These are phyloP conservation scores for Druceiella hillmani DNA, from an alignment of 2,888 invertebrate genomes.

Conservation along the genomic window DNA sequence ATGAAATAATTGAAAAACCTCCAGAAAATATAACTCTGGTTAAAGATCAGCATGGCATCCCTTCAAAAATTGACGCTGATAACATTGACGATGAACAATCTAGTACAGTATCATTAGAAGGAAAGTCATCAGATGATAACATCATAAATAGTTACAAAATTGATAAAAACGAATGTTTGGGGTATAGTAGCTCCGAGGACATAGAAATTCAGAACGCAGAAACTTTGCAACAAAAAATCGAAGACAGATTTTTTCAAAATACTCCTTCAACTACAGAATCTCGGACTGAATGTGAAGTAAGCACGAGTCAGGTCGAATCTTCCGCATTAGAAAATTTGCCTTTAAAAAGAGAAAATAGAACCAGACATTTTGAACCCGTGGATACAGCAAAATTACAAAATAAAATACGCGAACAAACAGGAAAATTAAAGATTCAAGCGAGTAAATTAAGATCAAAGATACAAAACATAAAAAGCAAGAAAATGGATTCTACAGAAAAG, in stretches of 20 bases:
- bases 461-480: conserved; percentile 55
- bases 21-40: conserved; percentile 38
- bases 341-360: conserved; percentile 51
- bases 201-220: conserved; percentile 38
- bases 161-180: conserved; percentile 35
- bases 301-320: conserved; percentile 63
- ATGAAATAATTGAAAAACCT: conserved; percentile 81
- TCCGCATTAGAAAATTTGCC: conserved; percentile 60
- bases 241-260: conserved; percentile 56
- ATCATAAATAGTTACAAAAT: conserved; percentile 30
- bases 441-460: conserved; percentile 66
- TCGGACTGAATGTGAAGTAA: conserved; percentile 58
- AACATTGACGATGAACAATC: conserved; percentile 47
- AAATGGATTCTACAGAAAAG: no score
- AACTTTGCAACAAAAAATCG: conserved; percentile 57
- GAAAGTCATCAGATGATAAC: conserved; percentile 48
- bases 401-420: conserved; percentile 63
- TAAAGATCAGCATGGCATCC: conserved; percentile 29
- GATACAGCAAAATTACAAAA: conserved; percentile 56
- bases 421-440: conserved; percentile 63
- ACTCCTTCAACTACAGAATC: conserved; percentile 54
- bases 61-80: conserved; percentile 23
- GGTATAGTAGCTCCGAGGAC: conserved; percentile 31
- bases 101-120: conserved; percentile 46
- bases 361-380: conserved; percentile 44